Base-by-base conservation (phyloP, 2,797 vertebrate species). In the Pelochelys cantorii region DNA sequence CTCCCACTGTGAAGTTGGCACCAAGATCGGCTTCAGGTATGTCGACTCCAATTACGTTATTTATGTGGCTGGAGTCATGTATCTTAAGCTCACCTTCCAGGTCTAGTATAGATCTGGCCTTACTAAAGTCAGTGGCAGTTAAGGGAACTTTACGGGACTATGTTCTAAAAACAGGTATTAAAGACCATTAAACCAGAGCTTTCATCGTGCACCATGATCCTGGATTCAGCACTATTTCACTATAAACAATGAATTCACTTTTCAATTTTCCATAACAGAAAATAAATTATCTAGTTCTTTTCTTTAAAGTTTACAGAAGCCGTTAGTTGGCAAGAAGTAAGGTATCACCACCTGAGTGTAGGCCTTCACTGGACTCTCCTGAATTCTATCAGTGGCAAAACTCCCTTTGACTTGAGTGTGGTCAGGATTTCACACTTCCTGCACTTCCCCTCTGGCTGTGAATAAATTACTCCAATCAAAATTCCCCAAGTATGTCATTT, bases 401-500 rank as follows among this genome's bases (percentile, higher is more conserved):
- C 74, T 17, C 65, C 34, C n/a, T 34, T 71, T 71, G n/a, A 37
- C 18, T 71, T 37, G 25, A 79, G 4, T 20, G 20, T 2, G 20
- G 6, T 5, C 31, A 79, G 18, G 18, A 55, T 23, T 79, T 34
- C n/a, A 79, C 11, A 12, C 27, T 56, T 79, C 20, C 74, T 93
- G 3, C 85, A 12, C 23, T 94, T 93, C 86, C 75, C 74, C 29
- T 77, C 22, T 81, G 54, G 56, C 25, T 93, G 80, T 93, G 86
- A 27, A 52, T 77, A 29, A 77, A 77, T 77, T 52, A 89, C 68
- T 59, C 90, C 92, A 9, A 75, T 22, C 25, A 52, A 27, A 15
- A 52, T 5, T 4, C 90, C 85, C 90, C 56, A 88, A 68, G 71
- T 78, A 37, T 82, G 62, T 85, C 23, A 65, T 42, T 89, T 83